These are phyloP conservation scores for Gnathonemus longibarbis DNA, from an alignment of 2,113 vertebrate genomes.

Conservation along the genomic window DNA sequence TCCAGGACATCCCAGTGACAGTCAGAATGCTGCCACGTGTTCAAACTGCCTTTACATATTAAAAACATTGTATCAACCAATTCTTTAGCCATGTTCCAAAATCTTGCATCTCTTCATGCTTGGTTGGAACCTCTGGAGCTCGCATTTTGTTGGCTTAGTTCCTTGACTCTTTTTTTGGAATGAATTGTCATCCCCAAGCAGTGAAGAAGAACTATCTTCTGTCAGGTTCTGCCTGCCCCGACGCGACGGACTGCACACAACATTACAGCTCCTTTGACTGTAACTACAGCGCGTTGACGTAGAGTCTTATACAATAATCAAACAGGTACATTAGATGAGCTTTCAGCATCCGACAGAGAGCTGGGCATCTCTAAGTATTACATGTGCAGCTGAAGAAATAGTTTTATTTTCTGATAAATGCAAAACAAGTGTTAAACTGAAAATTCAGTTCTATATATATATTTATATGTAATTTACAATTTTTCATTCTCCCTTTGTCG, in stretches of 20 bases:
- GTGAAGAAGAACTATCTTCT: background rate
- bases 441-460: background rate
- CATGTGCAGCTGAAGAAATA: background rate
- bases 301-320: background rate
- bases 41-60: background rate
- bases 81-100: background rate
- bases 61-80: background rate
- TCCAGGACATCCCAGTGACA: background rate
- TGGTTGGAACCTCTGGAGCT: background rate
- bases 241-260: background rate
- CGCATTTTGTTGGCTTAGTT: background rate
- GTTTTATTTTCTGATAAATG: background rate
- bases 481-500: background rate
- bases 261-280: background rate
- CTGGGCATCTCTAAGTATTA: background rate
- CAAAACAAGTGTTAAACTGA: constrained; percentile 4
- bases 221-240: background rate
- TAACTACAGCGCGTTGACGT: background rate
- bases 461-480: background rate
- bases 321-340: too few relatives aligned
- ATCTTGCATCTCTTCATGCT: background rate
- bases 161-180: background rate
- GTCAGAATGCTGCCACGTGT: background rate
- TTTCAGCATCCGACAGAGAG: background rate
- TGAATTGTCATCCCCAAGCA: background rate